Base-by-base conservation (phyloP, 1,140 invertebrate genomes). In the Ruditapes philippinarum region DNA sequence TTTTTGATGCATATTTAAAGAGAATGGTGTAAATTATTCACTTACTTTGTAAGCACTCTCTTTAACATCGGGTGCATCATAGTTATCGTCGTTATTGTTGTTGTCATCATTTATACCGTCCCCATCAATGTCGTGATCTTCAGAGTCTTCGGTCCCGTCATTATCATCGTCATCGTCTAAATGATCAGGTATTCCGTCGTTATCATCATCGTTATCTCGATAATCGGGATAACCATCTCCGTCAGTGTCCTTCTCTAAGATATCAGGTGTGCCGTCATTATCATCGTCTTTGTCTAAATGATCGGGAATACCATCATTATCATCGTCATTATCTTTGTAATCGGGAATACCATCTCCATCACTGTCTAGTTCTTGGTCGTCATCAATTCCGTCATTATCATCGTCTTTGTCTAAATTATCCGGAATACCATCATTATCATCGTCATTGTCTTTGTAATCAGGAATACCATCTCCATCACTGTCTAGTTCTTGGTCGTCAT, bases 311-410 rank as follows among this genome's bases (percentile, higher is more conserved):
- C 93, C 93, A 78, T 94, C 92, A 79, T 60, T 60, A 80, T 88
- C 89, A 73, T 94, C 91, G 14, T 94, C 91, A 62, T 93, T 91
- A 87, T 94, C 88, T 49, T 62, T 19, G 57, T 90, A 65, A 85
- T 93, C 92, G 12, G 92, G 92, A 81, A 93, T 91, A 19, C 93
- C 93, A 60, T 94, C 92, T 70, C 25, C 25, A 60, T 88, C 89
- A 78, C 93, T 92, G 17, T 94, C 91, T 73, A 92, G 89, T 86
- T 94, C 88, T 38, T 74, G n/a, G 54, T 90, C 62, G 68, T 92
- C 89, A 28, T 92, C 92, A 22, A 94, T 94, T 25, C 95, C 95
- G 90, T 95, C 95, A 70, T 90, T 91, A 80, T 95, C 94, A 57
- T 65, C 90, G 80, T 95, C 93, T 38, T 94, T 91, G 25, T 94